Evolutionary conservation across 2,113 vertebrate species (phyloP).

Genomic region (Aspiorhynchus laticeps): DNA sequence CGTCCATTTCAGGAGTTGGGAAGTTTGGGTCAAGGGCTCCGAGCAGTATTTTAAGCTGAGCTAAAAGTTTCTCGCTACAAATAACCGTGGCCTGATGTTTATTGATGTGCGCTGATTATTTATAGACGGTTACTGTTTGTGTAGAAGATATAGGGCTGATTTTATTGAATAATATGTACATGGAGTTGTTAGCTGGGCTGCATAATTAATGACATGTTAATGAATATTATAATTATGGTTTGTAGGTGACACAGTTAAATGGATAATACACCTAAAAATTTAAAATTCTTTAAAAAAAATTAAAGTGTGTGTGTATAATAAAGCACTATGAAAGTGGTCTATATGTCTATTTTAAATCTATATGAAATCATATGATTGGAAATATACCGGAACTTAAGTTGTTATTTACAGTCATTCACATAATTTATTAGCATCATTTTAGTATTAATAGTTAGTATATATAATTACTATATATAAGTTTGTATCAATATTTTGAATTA

Average conservation of each 20-base stretch:
- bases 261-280: background rate
- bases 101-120: background rate
- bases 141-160: background rate
- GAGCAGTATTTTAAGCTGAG: conserved; percentile 25
- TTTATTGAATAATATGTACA: background rate
- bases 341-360: no score
- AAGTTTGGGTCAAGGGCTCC: conserved; percentile 42
- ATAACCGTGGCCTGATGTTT: background rate
- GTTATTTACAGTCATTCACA: no score
- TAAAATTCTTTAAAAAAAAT: no score
- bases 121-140: background rate
- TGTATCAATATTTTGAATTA: no score
- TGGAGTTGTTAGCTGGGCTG: background rate
- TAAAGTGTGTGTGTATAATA: no score
- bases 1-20: conserved; percentile 71
- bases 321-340: no score
- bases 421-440: no score
- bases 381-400: no score
- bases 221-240: background rate
- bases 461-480: no score
- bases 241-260: background rate
- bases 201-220: background rate
- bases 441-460: no score
- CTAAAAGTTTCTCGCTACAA: conserved; percentile 21
- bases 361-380: no score